Conservation (phyloP, 2,113 vertebrate genomes). For the Sander lucioperca region DNA sequence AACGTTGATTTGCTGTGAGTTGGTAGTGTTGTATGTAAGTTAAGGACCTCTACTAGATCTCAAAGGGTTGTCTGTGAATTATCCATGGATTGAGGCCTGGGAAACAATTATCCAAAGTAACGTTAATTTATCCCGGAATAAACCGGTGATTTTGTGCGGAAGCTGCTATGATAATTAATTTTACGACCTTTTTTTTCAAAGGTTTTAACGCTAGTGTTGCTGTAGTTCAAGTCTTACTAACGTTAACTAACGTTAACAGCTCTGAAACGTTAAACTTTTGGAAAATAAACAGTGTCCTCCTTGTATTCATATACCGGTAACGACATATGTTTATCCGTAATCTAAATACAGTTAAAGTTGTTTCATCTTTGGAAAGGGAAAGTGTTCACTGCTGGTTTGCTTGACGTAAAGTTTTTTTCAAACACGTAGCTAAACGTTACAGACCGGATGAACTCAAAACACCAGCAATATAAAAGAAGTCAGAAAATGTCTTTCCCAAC, state of each 20-base stretch:
- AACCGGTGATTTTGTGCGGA: neutral
- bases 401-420: slow-evolving; percentile 1
- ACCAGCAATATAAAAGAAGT: neutral
- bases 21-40: neutral
- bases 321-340: too few species aligned
- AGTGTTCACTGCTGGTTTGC: neutral
- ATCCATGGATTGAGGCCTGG: slow-evolving; percentile 83
- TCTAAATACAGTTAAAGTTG: neutral
- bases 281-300: slow-evolving; percentile 16
- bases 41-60: slow-evolving; percentile 19
- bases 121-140: slow-evolving; percentile 43
- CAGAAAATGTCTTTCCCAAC: neutral
- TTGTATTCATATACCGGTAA: neutral
- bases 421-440: slow-evolving; percentile 2
- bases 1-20: neutral
- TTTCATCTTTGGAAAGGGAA: neutral
- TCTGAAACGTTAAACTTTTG: slow-evolving; percentile 9
- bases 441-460: slow-evolving; percentile 17
- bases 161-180: neutral
- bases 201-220: neutral
- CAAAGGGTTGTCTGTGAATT: slow-evolving; percentile 69
- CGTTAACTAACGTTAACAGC: slow-evolving; percentile 11
- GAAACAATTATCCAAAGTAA: slow-evolving; percentile 76
- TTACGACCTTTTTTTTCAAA: neutral
- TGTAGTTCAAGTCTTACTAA: neutral